Percentiles rank a stretch among this genome's conserved stretches.
Conservation (phyloP, 2,888 invertebrate species). For the Lysandra bellargus region DNA sequence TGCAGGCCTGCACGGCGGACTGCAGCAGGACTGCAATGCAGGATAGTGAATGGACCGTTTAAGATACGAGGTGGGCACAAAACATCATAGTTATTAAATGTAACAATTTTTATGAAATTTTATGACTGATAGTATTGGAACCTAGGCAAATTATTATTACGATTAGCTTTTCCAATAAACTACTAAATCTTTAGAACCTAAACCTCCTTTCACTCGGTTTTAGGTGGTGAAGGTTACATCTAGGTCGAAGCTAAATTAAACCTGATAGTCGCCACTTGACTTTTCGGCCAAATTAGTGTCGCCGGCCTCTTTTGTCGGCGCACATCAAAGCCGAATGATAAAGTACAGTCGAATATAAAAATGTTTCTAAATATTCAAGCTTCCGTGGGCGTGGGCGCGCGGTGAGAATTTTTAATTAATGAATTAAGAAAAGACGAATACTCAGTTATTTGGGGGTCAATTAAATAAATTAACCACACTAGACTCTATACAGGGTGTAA, state of each 20-base stretch:
- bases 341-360: conserved; percentile 39
- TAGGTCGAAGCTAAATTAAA: conserved; percentile 41
- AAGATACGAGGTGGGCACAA: too few species aligned
- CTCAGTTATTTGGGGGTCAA: background rate
- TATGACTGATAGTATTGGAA: too few species aligned
- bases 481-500: too few species aligned
- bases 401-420: background rate
- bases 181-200: background rate
- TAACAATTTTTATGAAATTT: too few species aligned
- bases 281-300: conserved; percentile 53
- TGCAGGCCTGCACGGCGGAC: too few species aligned
- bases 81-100: too few species aligned
- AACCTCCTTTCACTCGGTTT: background rate
- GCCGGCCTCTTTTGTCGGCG: conserved; percentile 55
- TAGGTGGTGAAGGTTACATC: conserved; percentile 37
- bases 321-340: conserved; percentile 49
- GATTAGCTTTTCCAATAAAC: background rate
- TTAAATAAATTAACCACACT: background rate
- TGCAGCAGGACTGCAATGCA: too few species aligned
- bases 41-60: too few species aligned
- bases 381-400: conserved; percentile 2
- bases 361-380: background rate
- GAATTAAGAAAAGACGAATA: background rate
- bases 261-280: conserved; percentile 47
- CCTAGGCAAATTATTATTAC: too few species aligned